Evolutionary conservation across 1,140 invertebrate species (phyloP), one percentile per base, ranked within the genome.

Genomic region (Camponotus vicinus): DNA sequence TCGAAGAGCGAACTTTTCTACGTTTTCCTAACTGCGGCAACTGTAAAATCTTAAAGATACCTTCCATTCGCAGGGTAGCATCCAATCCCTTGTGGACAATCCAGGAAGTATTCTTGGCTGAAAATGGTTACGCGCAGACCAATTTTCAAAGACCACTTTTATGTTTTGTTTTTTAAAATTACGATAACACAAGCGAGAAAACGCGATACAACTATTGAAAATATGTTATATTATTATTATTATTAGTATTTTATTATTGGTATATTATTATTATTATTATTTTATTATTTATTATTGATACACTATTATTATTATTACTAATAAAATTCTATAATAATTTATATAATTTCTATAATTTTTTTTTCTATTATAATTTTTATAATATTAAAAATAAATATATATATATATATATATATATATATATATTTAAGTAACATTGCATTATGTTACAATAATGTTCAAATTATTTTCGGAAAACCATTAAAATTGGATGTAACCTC

Each of bases 1-100:
- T 21, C 71, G n/a, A 73, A 73, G 73, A 71, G 40, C 40, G 42
- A 83, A 73, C 55, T 83, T 83, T 83, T 75, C 73, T 64, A 42
- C 82, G 59, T 45, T 78, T 64, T 45, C 71, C 9, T 52, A 42
- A 77, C 71, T 85, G 59, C 82, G 37, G 45, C 37, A 63, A 42
- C 21, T 73, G 37, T 61, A 71, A 73, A 63, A 73, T 73, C 79
- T 61, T 37, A 45, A 75, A 75, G 79, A 61, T 83, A 83, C 37
- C 32, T 59, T 49, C 52, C 40, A 40, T 83, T 49, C 34, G 45
- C 40, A 9, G 21, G 15, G 15, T 73, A 82, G 73, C 40, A 45
- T 45, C 27, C 55, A 37, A 82, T 82, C 55, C 73, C 77, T 73
- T 27, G 55, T 21, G 67, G 52, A 82, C 67, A 82, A 61, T 82